phyloP scores from a whole-genome alignment of 2,888 invertebrate species.

The Callosobruchus maculatus region DNA sequence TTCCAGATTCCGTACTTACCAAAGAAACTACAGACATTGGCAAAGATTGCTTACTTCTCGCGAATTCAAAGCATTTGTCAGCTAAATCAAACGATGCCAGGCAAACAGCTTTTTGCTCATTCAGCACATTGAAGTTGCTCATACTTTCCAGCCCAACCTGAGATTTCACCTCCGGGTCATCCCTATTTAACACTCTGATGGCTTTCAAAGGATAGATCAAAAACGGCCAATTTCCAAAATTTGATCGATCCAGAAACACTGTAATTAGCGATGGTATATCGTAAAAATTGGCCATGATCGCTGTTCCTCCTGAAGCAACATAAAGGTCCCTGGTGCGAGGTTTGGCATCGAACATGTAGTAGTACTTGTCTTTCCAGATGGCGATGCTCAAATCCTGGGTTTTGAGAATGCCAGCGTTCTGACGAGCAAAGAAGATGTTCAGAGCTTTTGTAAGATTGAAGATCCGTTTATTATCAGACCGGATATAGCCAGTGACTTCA shows the following conservation, averaged over 20 bases:
- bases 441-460: constrained; percentile 54
- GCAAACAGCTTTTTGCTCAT: constrained; percentile 56
- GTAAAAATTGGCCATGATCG: constrained; percentile 57
- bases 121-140: constrained; percentile 56
- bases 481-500: constrained; percentile 41
- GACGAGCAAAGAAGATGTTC: constrained; percentile 55
- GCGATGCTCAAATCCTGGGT: constrained; percentile 48
- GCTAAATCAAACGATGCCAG: constrained; percentile 58
- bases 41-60: constrained; percentile 58
- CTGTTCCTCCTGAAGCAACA: constrained; percentile 54
- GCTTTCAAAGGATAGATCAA: constrained; percentile 33
- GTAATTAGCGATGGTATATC: constrained; percentile 53
- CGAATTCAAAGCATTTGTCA: constrained; percentile 57
- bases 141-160: constrained; percentile 52
- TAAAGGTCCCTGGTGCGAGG: constrained; percentile 55
- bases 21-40: constrained; percentile 58
- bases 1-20: constrained; percentile 31
- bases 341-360: constrained; percentile 63
- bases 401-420: constrained; percentile 53
- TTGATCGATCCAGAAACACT: constrained; percentile 48
- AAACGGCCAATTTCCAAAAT: constrained; percentile 33
- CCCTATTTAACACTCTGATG: constrained; percentile 46
- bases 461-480: constrained; percentile 41
- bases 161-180: constrained; percentile 51
- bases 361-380: constrained; percentile 59